Conservation (phyloP, 2,113 vertebrate species). For the Sceloporus tristichus region DNA sequence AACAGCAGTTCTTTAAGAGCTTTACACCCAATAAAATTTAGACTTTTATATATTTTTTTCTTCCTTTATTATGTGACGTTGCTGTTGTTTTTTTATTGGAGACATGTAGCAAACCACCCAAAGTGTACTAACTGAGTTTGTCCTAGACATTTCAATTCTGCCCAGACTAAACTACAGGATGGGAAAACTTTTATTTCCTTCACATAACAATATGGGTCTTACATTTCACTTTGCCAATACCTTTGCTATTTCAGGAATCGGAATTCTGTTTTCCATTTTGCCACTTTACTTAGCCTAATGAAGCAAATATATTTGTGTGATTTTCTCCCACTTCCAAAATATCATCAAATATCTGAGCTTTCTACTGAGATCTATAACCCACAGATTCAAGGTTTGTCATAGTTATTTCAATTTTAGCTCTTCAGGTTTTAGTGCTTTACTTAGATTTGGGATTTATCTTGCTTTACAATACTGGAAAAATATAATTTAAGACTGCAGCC, state of each 20-base stretch:
- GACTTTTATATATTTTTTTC: slow-evolving; percentile 71
- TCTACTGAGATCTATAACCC: background rate
- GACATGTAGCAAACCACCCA: slow-evolving; percentile 74
- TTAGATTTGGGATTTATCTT: background rate
- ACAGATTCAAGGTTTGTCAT: background rate
- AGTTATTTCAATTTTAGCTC: background rate
- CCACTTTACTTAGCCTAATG: background rate
- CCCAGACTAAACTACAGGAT: background rate
- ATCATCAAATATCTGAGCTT: background rate
- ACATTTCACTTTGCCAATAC: background rate
- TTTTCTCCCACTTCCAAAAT: background rate
- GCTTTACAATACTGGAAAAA: background rate
- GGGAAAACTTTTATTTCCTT: accelerated
- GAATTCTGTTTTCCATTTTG: background rate
- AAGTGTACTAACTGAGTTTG: slow-evolving; percentile 46
- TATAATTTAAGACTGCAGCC: background rate
- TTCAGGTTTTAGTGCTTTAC: background rate
- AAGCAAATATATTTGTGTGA: background rate
- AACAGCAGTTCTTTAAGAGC: slow-evolving; percentile 79
- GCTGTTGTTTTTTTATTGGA: slow-evolving; percentile 64
- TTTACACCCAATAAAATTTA: slow-evolving; percentile 83
- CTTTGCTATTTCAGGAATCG: background rate
- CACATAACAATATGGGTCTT: background rate
- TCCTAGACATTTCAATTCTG: slow-evolving; percentile 14
- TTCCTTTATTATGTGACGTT: slow-evolving; percentile 72